These are phyloP conservation scores for Ochropacha duplaris DNA, from an alignment of 2,888 invertebrate genomes.

Conservation along the genomic window DNA sequence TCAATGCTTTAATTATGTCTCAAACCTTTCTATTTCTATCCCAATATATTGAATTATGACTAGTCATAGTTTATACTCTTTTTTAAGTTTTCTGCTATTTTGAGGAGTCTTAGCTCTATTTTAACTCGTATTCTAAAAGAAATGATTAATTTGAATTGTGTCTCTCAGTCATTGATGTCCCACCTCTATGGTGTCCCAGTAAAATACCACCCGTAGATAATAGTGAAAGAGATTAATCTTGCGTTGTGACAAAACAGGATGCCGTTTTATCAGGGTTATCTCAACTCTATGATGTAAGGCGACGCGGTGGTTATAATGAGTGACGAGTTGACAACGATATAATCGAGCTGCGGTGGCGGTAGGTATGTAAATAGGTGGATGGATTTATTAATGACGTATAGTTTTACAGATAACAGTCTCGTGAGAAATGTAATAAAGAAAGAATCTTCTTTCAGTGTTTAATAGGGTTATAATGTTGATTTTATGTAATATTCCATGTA, in stretches of 20 bases:
- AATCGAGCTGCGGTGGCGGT: background rate
- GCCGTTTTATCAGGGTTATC: constrained; percentile 29
- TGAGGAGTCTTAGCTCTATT: too few species aligned
- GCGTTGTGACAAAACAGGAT: constrained; percentile 45
- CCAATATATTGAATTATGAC: too few species aligned
- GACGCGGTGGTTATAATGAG: constrained; percentile 22
- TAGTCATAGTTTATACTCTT: too few species aligned
- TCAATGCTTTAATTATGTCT: too few species aligned
- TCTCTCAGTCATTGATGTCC: too few species aligned
- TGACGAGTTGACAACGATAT: constrained; percentile 9
- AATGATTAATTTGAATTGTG: too few species aligned
- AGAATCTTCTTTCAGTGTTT: too few species aligned
- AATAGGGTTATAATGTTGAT: too few species aligned
- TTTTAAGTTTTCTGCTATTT: too few species aligned
- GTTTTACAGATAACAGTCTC: background rate
- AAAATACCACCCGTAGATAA: background rate
- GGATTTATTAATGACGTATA: background rate
- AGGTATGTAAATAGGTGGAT: background rate
- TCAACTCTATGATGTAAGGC: constrained; percentile 28
- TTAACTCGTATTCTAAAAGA: too few species aligned
- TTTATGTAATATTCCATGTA: too few species aligned
- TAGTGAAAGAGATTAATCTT: constrained; percentile 33
- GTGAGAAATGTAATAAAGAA: background rate
- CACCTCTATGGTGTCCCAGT: background rate
- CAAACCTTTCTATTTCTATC: too few species aligned